Conservation (phyloP, 2,888 invertebrate species). For the Ditula angustiorana region DNA sequence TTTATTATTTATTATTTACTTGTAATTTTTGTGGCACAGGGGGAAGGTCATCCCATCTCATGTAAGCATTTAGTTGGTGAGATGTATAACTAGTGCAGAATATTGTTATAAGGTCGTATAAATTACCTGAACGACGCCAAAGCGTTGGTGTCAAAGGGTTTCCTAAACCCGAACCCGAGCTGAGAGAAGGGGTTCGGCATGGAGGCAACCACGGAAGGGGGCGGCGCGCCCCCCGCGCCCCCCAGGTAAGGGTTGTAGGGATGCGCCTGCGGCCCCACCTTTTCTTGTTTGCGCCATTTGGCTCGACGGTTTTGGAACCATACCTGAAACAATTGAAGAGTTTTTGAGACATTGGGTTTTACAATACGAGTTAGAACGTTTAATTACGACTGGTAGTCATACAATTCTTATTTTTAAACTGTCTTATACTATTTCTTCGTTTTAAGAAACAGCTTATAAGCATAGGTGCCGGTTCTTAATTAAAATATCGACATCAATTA, state of each 20-base stretch:
- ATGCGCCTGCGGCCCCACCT: slow-evolving; percentile 95
- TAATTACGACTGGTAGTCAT: too few species aligned
- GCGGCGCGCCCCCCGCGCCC: slow-evolving; percentile 85
- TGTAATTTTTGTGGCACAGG: too few species aligned
- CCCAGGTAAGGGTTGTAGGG: slow-evolving; percentile 94
- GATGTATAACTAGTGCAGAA: too few species aligned
- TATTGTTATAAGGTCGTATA: not conserved
- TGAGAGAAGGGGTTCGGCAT: slow-evolving; percentile 93
- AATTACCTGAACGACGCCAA: slow-evolving; percentile 89
- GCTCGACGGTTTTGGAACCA: slow-evolving; percentile 97
- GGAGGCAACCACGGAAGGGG: slow-evolving; percentile 90
- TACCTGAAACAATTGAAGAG: slow-evolving; percentile 86
- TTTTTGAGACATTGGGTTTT: not conserved
- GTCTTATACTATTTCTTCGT: not conserved
- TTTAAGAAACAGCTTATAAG: too few species aligned
- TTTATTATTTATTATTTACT: too few species aligned
- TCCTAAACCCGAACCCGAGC: slow-evolving; percentile 90
- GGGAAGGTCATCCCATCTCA: too few species aligned
- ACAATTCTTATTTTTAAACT: not conserved
- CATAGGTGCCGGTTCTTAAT: not conserved
- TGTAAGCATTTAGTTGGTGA: too few species aligned
- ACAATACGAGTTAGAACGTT: too few species aligned
- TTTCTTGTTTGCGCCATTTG: slow-evolving; percentile 97
- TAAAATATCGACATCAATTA: not conserved
- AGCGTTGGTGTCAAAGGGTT: slow-evolving; percentile 89